Evolutionary conservation across 2,113 vertebrate species (phyloP).

Genomic region (Arvicanthis niloticus): DNA sequence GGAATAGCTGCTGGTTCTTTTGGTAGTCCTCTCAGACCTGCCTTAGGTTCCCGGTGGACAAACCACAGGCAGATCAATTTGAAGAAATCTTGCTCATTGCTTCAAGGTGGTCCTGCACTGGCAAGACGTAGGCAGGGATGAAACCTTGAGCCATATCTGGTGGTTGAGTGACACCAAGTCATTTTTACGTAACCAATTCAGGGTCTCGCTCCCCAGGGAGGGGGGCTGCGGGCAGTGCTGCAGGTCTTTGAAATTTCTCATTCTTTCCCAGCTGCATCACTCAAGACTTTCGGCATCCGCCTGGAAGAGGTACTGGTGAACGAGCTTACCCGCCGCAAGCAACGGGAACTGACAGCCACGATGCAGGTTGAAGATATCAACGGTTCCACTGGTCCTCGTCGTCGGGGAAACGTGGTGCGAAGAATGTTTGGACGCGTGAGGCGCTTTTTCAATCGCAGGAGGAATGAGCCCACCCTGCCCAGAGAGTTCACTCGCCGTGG

Average conservation of each 20-base stretch:
- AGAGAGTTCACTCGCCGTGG: conserved; percentile 79
- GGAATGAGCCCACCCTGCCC: conserved; percentile 65
- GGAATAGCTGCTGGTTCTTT: background rate
- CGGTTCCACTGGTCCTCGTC: background rate
- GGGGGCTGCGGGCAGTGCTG: background rate
- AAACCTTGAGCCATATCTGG: background rate
- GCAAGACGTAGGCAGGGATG: conserved; percentile 30
- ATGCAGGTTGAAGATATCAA: conserved; percentile 70
- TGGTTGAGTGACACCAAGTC: background rate
- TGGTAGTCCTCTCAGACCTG: conserved; percentile 23
- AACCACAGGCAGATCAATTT: background rate
- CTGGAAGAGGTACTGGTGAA: conserved; percentile 79
- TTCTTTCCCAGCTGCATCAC: conserved; percentile 44
- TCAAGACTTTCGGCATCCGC: conserved; percentile 74
- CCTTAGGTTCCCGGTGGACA: background rate
- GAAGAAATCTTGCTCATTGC: conserved; percentile 10
- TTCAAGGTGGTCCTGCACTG: background rate
- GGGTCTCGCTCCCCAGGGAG: conserved; percentile 10
- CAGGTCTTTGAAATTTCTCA: conserved; percentile 37
- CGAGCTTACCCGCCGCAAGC: conserved; percentile 72
- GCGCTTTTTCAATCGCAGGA: conserved; percentile 70
- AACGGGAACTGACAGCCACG: conserved; percentile 52
- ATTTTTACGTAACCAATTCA: background rate
- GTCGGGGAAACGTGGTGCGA: conserved; percentile 76
- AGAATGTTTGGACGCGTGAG: conserved; percentile 73